Evolutionary conservation across 2,797 vertebrate species (phyloP), one percentile per base, ranked within the genome.

Genomic region (Todus mexicanus): DNA sequence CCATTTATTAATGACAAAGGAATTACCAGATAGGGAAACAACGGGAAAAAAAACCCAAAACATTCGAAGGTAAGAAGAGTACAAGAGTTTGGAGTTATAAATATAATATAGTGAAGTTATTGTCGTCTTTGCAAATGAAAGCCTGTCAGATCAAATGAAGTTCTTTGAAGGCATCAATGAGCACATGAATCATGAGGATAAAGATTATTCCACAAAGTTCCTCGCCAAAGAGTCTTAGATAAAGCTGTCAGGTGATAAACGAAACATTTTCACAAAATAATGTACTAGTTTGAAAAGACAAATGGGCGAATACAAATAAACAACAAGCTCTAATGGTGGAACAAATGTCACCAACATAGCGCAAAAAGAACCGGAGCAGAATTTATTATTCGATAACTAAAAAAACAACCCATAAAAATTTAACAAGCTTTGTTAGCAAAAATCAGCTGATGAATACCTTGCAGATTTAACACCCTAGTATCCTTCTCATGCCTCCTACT

Each of bases 211-310:
- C 64, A 73, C 14, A 42, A 48, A 66, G 26, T 35, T 71, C 21
- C 16, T 78, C n/a, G 72, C 7, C 37, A 81, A 64, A 83, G 31
- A 40, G 51, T 71, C 38, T 71, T 21, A 40, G 14, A 65, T 54
- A 76, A 80, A 93, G 60, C 25, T 43, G 43, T 4, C 15, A 65
- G 3, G 23, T 29, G 29, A 51, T 8, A 75, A 77, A 83, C 12
- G 6, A 80, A 85, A 65, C 7, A 21, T 31, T 81, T 64, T 45
- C 66, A 78, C 29, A 65, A 23, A 84, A 42, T 16, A 25, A 54
- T 4, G 3, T 43, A 10, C 29, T 9, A 54, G 38, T 14, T 29
- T 50, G 29, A 78, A 90, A 84, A 57, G 3, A 26, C 0, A 0
- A 86, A 84, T 10, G 10, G 77, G 23, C 12, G 80, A 56, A 35